phyloP scores from a whole-genome alignment of 2,888 invertebrate genomes.

The Amphipoea lucens region DNA sequence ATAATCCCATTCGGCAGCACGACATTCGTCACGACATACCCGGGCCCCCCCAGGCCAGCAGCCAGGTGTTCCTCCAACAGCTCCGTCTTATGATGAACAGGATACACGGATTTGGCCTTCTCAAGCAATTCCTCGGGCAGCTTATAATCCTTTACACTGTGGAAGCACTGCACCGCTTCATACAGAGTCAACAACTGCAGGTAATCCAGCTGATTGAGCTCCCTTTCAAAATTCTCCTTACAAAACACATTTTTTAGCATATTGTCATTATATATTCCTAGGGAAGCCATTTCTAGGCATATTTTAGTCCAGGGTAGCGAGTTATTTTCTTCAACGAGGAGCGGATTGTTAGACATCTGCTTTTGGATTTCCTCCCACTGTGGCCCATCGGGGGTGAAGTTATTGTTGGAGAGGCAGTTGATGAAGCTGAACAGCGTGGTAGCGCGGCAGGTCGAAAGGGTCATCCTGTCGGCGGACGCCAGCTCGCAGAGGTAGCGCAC shows the following conservation, averaged over 20 bases:
- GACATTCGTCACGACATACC: conserved; percentile 89
- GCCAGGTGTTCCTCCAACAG: conserved; percentile 87
- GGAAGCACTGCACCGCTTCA: conserved; percentile 88
- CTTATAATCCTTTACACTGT: conserved; percentile 77
- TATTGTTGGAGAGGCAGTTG: conserved; percentile 90
- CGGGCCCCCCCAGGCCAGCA: conserved; percentile 89
- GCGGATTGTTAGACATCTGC: conserved; percentile 82
- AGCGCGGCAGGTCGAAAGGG: conserved; percentile 81
- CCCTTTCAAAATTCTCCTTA: conserved; percentile 82
- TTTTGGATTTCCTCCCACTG: conserved; percentile 88
- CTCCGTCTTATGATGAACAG: conserved; percentile 76
- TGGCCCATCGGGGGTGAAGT: conserved; percentile 89
- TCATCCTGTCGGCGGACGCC: conserved; percentile 81
- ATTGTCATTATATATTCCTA: conserved; percentile 90
- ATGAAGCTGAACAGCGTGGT: conserved; percentile 87
- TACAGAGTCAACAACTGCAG: conserved; percentile 89
- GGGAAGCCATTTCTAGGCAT: conserved; percentile 89
- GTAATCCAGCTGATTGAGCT: conserved; percentile 84
- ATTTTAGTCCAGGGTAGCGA: conserved; percentile 89
- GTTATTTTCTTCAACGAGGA: conserved; percentile 78
- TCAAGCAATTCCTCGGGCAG: conserved; percentile 82
- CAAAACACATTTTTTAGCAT: conserved; percentile 89
- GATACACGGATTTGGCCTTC: conserved; percentile 78
- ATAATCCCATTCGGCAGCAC: conserved; percentile 89
- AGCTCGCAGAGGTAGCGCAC: conserved; percentile 90